Percentiles rank a stretch among this genome's conserved stretches.
These are phyloP conservation scores for Lophochroa leadbeateri DNA, from an alignment of 2,113 vertebrate species.

Conservation along the genomic window DNA sequence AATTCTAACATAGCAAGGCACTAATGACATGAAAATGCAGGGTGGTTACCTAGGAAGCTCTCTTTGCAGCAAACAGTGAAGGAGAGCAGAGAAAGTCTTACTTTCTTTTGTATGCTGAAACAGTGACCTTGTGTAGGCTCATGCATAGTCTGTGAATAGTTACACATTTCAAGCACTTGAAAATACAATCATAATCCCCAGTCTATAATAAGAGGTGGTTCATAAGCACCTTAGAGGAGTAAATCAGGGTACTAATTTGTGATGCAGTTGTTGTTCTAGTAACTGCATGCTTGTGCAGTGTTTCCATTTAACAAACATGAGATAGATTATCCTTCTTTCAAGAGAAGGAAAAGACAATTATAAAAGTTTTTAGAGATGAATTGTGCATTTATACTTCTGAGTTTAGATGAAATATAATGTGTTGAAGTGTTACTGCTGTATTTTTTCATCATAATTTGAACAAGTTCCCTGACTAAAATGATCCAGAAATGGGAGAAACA, in stretches of 20 bases:
- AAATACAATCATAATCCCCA: neutral
- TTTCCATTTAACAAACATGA: neutral
- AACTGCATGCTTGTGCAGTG: neutral
- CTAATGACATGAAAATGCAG: neutral
- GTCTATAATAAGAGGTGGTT: neutral
- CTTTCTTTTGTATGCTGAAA: neutral
- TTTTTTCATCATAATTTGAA: neutral
- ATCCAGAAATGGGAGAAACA: neutral
- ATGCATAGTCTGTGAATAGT: neutral
- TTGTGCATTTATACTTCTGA: neutral
- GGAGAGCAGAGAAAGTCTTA: neutral
- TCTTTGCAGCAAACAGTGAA: neutral
- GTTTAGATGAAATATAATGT: neutral
- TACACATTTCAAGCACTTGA: neutral
- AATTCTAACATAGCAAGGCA: neutral
- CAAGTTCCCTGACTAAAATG: neutral
- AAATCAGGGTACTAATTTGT: neutral
- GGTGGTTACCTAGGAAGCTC: neutral
- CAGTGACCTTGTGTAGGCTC: neutral
- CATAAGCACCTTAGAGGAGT: neutral
- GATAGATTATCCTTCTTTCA: neutral
- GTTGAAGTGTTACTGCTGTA: neutral
- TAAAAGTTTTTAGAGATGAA: neutral
- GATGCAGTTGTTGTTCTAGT: slow-evolving; percentile 10
- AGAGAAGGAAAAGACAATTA: neutral